Conservation (phyloP, 1,140 invertebrate species). For the Arion vulgaris region DNA sequence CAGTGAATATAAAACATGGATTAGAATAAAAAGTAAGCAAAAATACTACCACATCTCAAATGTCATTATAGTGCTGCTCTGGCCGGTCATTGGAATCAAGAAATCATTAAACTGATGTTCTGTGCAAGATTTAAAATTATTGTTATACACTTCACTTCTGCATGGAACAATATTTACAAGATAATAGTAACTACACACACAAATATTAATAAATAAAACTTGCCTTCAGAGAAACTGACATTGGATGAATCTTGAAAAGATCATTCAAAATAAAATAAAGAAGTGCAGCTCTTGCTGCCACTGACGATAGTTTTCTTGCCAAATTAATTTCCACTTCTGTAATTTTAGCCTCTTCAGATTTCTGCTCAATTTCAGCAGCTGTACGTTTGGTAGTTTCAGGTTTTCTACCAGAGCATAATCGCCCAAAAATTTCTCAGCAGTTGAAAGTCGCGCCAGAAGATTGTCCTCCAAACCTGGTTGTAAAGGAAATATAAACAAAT, state of each 20-base stretch:
- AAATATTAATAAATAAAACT: no score
- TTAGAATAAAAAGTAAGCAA: no score
- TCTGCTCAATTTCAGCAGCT: constrained; percentile 93
- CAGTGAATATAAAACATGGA: no score
- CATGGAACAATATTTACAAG: neutral
- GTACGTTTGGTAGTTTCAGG: constrained; percentile 94
- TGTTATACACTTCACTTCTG: no score
- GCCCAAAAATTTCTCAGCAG: constrained; percentile 91
- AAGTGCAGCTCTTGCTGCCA: constrained; percentile 90
- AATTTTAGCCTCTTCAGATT: constrained; percentile 90
- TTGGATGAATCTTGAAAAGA: constrained; percentile 95
- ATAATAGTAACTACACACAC: neutral
- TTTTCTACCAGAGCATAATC: constrained; percentile 95
- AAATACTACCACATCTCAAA: no score
- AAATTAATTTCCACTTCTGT: constrained; percentile 94
- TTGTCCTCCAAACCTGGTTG: constrained; percentile 86
- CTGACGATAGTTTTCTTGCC: constrained; percentile 90
- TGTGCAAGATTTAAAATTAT: no score
- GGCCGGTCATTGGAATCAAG: no score
- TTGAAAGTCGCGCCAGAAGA: constrained; percentile 89
- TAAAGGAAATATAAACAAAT: neutral
- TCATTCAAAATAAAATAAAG: constrained; percentile 98
- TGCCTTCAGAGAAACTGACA: constrained; percentile 96
- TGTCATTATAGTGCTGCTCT: no score
- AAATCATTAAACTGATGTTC: no score